phyloP scores from a whole-genome alignment of 1,140 invertebrate genomes.

The Drosophila kurseongensis region DNA sequence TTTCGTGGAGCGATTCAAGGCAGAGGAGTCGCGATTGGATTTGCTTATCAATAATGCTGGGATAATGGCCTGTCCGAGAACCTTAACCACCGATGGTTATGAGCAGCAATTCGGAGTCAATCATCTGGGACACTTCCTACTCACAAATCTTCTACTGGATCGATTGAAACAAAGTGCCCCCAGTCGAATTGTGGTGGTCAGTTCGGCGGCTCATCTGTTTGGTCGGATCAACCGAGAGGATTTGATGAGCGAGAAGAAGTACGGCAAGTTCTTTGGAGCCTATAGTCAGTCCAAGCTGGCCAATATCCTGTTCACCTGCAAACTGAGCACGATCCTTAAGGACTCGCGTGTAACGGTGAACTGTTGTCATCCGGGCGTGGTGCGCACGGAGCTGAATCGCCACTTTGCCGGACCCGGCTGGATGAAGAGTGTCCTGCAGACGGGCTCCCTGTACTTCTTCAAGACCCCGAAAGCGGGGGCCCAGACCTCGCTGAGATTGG shows the following conservation, averaged over 20 bases:
- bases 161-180: conserved; percentile 86
- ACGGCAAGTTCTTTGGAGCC: conserved; percentile 86
- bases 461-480: conserved; percentile 90
- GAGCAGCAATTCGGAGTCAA: conserved; percentile 92
- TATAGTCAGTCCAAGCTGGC: conserved; percentile 92
- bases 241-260: conserved; percentile 87
- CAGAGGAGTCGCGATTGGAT: conserved; percentile 89
- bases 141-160: conserved; percentile 91
- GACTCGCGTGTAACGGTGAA: conserved; percentile 88
- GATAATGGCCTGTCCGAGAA: conserved; percentile 89
- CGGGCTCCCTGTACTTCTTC: conserved; percentile 74
- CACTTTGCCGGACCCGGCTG: conserved; percentile 84
- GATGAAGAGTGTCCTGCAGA: conserved; percentile 48
- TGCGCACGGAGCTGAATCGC: conserved; percentile 90
- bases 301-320: conserved; percentile 90
- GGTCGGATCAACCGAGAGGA: conserved; percentile 90
- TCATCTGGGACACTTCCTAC: conserved; percentile 93
- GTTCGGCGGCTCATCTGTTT: conserved; percentile 83
- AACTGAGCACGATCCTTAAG: conserved; percentile 87
- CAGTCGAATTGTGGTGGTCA: conserved; percentile 85
- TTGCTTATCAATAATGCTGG: conserved; percentile 97
- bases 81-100: conserved; percentile 90
- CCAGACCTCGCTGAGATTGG: conserved; percentile 92
- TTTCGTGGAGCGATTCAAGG: conserved; percentile 83
- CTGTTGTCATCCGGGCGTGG: conserved; percentile 90